Evolutionary conservation across 2,113 vertebrate genomes (phyloP).

Genomic region (Formicarius rufipectus): DNA sequence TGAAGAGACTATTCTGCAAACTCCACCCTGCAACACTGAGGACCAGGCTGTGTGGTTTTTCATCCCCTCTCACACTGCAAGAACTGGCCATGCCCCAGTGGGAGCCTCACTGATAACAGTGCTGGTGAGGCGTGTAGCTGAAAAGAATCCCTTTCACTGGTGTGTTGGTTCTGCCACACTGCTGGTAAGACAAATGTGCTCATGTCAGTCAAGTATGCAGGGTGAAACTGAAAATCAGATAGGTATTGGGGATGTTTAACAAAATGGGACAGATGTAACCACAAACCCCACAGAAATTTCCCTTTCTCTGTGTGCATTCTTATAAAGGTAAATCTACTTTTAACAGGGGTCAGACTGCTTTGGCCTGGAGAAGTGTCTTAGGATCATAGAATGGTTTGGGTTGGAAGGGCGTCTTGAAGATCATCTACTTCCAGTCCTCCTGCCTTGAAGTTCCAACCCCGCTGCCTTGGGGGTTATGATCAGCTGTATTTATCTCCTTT

Average conservation of each 20-base stretch:
- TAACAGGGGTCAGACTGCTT: not conserved
- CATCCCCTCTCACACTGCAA: not conserved
- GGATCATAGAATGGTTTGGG: not conserved
- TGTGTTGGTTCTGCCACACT: not conserved
- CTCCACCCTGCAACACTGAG: not conserved
- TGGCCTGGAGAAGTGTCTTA: not conserved
- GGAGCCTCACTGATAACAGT: not conserved
- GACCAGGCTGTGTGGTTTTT: not conserved
- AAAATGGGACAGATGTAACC: not conserved
- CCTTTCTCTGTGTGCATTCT: not conserved
- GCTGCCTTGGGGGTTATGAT: not conserved
- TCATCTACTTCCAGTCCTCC: not conserved
- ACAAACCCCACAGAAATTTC: not conserved
- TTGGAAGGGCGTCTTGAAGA: not conserved
- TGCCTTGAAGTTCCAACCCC: not conserved
- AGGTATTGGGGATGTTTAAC: not conserved
- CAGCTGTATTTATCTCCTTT: not conserved
- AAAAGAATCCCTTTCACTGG: slow-evolving; percentile 57
- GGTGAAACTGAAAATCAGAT: not conserved
- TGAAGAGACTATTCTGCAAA: not conserved
- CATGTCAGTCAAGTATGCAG: not conserved
- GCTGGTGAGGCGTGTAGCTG: slow-evolving; percentile 42
- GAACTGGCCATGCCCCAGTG: fast-evolving
- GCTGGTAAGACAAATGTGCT: not conserved
- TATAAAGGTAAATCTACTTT: not conserved